These are phyloP conservation scores for Hirudo medicinalis DNA, from an alignment of 1,140 invertebrate genomes.

Conservation along the genomic window DNA sequence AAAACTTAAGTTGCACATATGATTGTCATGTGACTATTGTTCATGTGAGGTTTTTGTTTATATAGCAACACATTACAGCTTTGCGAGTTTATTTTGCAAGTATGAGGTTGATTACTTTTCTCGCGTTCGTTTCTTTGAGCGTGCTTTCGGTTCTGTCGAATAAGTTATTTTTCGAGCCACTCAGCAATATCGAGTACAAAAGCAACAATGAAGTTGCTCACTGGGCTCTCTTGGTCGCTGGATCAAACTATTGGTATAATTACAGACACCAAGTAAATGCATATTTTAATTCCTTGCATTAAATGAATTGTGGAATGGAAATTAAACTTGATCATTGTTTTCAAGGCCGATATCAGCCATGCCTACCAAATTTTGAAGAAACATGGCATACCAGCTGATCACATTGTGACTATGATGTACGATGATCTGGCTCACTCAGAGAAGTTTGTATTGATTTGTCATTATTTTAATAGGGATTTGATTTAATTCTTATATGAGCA, in stretches of 20 bases:
- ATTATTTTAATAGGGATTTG: too few species aligned
- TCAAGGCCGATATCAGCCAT: conserved; percentile 34
- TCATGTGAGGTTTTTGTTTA: too few species aligned
- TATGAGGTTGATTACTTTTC: too few species aligned
- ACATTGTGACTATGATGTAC: conserved; percentile 54
- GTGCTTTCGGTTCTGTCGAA: too few species aligned
- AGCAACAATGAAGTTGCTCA: conserved; percentile 31
- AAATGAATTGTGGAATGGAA: not conserved
- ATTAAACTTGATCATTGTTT: too few species aligned
- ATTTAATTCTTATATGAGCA: too few species aligned
- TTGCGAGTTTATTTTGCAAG: too few species aligned
- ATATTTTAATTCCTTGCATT: not conserved
- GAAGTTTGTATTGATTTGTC: conserved; percentile 38
- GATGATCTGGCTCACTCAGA: conserved; percentile 50
- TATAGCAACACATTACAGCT: too few species aligned
- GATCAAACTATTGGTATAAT: conserved; percentile 48
- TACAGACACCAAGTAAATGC: conserved; percentile 50
- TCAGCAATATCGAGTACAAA: not conserved
- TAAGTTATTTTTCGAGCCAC: too few species aligned
- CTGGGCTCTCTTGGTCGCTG: conserved; percentile 52
- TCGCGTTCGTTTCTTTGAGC: too few species aligned
- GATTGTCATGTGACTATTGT: too few species aligned
- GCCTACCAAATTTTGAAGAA: conserved; percentile 49
- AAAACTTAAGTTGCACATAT: too few species aligned
- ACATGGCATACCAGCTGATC: conserved; percentile 49